phyloP scores from a whole-genome alignment of 2,797 vertebrate species.

The Myotis pilosus region DNA sequence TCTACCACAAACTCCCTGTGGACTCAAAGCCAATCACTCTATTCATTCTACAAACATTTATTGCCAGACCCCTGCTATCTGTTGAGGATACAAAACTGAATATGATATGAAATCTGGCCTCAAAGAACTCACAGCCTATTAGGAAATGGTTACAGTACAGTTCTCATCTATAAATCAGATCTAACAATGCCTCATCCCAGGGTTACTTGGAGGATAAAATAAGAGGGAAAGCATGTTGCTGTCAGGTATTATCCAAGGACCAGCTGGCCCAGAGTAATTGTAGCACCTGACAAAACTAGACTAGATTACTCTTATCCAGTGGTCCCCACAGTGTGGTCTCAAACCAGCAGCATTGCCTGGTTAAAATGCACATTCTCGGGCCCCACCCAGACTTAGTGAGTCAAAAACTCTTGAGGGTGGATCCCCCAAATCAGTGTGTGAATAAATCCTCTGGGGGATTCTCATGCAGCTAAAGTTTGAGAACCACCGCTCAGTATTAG shows the following conservation, averaged over 20 bases:
- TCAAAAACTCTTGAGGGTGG: not conserved
- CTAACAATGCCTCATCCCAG: constrained; percentile 20
- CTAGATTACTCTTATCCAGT: not conserved
- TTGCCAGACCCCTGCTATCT: constrained; percentile 6
- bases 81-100: constrained; percentile 33
- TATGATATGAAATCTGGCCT: not conserved
- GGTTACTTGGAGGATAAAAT: constrained; percentile 2
- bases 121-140: constrained; percentile 38
- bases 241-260: not conserved
- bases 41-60: constrained; percentile 23
- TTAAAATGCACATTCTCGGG: not conserved
- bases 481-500: not conserved
- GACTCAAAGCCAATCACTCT: not conserved
- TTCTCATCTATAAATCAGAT: constrained; percentile 54
- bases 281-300: not conserved
- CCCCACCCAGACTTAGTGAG: not conserved
- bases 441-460: not conserved
- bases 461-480: not conserved
- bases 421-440: not conserved
- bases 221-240: constrained; percentile 30
- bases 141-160: not conserved
- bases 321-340: not conserved
- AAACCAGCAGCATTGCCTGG: not conserved
- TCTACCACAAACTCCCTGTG: not conserved
- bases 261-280: not conserved